These are phyloP conservation scores for Diaprepes abbreviatus DNA, from an alignment of 2,888 invertebrate species.

Conservation along the genomic window DNA sequence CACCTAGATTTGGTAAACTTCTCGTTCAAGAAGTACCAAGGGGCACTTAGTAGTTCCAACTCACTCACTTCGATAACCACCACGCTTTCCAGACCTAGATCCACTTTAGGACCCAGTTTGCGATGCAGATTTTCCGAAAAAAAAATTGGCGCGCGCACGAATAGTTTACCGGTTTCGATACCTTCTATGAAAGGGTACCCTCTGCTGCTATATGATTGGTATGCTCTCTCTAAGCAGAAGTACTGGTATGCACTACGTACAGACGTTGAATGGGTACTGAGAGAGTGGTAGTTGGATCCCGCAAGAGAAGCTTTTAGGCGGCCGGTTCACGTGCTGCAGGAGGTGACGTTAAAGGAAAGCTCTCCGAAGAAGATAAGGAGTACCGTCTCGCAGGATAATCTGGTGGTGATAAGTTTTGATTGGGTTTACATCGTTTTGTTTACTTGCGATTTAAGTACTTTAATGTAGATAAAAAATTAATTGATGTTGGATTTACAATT, in stretches of 20 bases:
- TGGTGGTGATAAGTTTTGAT: constrained; percentile 18
- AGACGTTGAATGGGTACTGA: constrained; percentile 44
- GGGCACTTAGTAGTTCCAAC: constrained; percentile 31
- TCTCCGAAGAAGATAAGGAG: constrained; percentile 39
- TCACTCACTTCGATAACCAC: constrained; percentile 27
- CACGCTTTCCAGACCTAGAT: constrained; percentile 42
- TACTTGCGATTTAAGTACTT: background rate
- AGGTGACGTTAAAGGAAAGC: constrained; percentile 45
- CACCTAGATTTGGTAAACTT: constrained; percentile 41
- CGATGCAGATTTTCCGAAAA: constrained; percentile 26
- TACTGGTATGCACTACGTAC: constrained; percentile 41
- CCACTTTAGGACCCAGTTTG: constrained; percentile 45
- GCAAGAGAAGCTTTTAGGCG: constrained; percentile 48
- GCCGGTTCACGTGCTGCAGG: constrained; percentile 44
- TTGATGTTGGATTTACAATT: too few relatives aligned
- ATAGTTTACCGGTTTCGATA: constrained; percentile 7
- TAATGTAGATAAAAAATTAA: too few relatives aligned
- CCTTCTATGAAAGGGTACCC: constrained; percentile 30
- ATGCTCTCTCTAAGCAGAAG: constrained; percentile 33
- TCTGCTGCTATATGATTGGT: constrained; percentile 40
- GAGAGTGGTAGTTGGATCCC: constrained; percentile 46
- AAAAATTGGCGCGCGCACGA: constrained; percentile 22
- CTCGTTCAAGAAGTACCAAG: constrained; percentile 34
- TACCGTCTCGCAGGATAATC: constrained; percentile 38
- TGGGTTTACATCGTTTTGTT: constrained; percentile 25